Evolutionary conservation across 1,140 invertebrate genomes (phyloP).

Genomic region (Anadara kagoshimensis): DNA sequence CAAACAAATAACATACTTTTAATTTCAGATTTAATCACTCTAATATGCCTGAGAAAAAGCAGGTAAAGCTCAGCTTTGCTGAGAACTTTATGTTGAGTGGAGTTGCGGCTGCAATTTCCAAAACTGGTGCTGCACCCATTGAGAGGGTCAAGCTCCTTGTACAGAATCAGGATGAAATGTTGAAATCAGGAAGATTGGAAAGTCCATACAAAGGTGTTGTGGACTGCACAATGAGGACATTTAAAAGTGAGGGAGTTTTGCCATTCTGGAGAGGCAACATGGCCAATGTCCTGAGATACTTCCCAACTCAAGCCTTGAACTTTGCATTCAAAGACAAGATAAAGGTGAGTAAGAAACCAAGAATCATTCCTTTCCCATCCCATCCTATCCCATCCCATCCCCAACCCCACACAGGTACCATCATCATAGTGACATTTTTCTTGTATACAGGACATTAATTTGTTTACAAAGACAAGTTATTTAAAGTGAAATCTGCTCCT

Average conservation of each 20-base stretch:
- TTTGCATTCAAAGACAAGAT: constrained; percentile 95
- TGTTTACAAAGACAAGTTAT: too few relatives aligned
- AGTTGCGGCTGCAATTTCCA: constrained; percentile 73
- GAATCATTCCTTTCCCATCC: constrained; percentile 49
- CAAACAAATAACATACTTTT: too few relatives aligned
- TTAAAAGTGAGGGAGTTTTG: constrained; percentile 73
- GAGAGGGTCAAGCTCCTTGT: constrained; percentile 95
- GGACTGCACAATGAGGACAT: constrained; percentile 74
- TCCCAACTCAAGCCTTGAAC: constrained; percentile 96
- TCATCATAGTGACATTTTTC: too few relatives aligned
- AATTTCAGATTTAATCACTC: too few relatives aligned
- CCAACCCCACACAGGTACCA: too few relatives aligned
- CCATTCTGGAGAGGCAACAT: constrained; percentile 97
- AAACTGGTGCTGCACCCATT: constrained; percentile 80
- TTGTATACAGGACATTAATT: too few relatives aligned
- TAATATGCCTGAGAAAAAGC: too few relatives aligned
- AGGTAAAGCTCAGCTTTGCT: constrained; percentile 61
- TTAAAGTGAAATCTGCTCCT: too few relatives aligned
- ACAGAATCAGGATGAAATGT: constrained; percentile 77
- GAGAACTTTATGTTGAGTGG: constrained; percentile 74
- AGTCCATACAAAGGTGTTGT: constrained; percentile 74
- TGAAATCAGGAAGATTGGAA: constrained; percentile 71
- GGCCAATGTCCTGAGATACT: constrained; percentile 88
- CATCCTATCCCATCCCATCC: too few relatives aligned
- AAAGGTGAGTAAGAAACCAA: constrained; percentile 79